A percentile compares a stretch with the other conserved stretches of the same genome.
Conservation (phyloP, 1,140 invertebrate genomes). For the Pissodes strobi region DNA sequence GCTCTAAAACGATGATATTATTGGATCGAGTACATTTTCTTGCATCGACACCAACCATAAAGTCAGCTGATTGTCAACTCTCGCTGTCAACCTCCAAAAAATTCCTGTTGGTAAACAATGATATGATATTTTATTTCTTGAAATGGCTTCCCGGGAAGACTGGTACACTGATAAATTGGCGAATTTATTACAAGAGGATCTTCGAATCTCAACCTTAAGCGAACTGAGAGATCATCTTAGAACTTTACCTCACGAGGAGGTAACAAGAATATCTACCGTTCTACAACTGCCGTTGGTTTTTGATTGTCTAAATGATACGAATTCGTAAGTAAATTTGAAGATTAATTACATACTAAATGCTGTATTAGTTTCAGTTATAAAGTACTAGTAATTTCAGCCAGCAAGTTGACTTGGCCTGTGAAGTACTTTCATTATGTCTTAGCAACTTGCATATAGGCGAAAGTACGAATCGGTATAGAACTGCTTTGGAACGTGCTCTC, state of each 20-base stretch:
- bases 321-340: conserved; percentile 50
- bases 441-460: conserved; percentile 60
- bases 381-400: conserved; percentile 49
- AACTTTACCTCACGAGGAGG: conserved; percentile 51
- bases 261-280: conserved; percentile 45
- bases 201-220: conserved; percentile 54
- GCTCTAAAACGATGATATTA: neutral
- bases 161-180: conserved; percentile 56
- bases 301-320: conserved; percentile 56
- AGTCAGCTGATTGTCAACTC: neutral
- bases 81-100: too few relatives aligned
- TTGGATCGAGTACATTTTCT: too few relatives aligned
- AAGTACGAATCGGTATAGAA: conserved; percentile 56
- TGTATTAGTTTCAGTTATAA: too few relatives aligned
- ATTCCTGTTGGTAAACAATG: conserved; percentile 2
- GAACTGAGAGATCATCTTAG: conserved; percentile 56
- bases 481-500: conserved; percentile 60
- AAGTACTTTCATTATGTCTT: conserved; percentile 63
- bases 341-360: conserved; percentile 32
- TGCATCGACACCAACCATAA: too few relatives aligned
- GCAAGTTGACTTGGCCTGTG: conserved; percentile 61
- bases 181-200: conserved; percentile 51
- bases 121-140: conserved; percentile 10
- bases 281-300: conserved; percentile 55
- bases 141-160: conserved; percentile 49